Evolutionary conservation across 2,888 invertebrate genomes (phyloP).

Genomic region (Xestia sexstrigata): DNA sequence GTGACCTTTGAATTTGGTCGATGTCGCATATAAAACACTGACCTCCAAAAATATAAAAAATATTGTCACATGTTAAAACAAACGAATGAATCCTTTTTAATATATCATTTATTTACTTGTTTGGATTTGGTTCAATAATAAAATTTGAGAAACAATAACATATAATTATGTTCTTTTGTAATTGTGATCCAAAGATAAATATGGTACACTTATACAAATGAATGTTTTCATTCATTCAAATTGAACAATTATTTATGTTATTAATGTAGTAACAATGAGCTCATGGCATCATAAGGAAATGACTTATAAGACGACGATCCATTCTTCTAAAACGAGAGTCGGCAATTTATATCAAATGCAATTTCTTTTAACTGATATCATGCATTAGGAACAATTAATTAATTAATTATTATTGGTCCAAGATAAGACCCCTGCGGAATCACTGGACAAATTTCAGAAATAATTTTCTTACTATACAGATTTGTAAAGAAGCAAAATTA

Average conservation of each 20-base stretch:
- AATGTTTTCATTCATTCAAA: neutral
- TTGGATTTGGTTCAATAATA: neutral
- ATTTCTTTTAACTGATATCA: neutral
- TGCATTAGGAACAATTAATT: neutral
- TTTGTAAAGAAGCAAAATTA: neutral
- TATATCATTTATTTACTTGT: neutral
- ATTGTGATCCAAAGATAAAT: neutral
- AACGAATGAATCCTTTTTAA: neutral
- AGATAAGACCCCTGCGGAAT: constrained; percentile 13
- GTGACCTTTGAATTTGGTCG: neutral
- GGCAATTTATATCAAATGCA: neutral
- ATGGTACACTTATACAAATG: neutral
- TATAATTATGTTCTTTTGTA: constrained; percentile 2
- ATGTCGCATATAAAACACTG: neutral
- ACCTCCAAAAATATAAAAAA: neutral
- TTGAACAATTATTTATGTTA: neutral
- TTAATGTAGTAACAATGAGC: constrained; percentile 2
- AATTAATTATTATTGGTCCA: constrained; percentile 2
- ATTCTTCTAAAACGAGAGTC: neutral
- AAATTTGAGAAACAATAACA: neutral
- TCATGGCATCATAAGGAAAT: neutral
- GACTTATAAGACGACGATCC: neutral
- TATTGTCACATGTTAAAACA: neutral
- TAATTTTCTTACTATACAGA: neutral
- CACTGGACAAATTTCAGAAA: neutral